Base-by-base conservation (phyloP, 2,113 vertebrate genomes). In the Heteronetta atricapilla region DNA sequence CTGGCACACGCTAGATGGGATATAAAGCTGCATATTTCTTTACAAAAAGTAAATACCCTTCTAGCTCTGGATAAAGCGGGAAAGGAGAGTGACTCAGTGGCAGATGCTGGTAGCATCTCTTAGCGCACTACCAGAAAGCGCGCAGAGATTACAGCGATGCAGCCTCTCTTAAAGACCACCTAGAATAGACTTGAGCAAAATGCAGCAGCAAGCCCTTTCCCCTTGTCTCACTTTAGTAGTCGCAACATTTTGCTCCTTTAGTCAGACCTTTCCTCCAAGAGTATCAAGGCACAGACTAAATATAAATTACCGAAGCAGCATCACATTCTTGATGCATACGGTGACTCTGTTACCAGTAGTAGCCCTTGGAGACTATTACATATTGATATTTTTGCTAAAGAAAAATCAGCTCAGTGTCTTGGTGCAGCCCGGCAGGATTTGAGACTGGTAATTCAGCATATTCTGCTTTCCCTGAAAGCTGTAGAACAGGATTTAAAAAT, bases 101-200 rank as follows among this genome's bases (percentile, higher is more conserved):
- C 95, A 94, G 83, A 89, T 92, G 62, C 91, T 82, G 67, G 62
- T 68, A 86, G 22, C 33, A 58, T 63, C 74, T 89, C 77, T 79
- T 75, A 92, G 60, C 0, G 2, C 34, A 16, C 62, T 89, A 64
- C 60, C 86, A 62, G 72, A 85, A 94, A 53, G 58, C 70, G 33
- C 44, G 73, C 25, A 8, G 40, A 90, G 58, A 72, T 10, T 89
- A 23, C 36, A 76, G 23, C 15, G 12, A 82, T 87, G 13, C 42
- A 76, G 52, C 8, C 13, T 89, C 25, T 56, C 62, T 74, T 72
- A 84, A 86, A 90, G 46, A 42, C 46, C 50, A 46, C 67, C 53
- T 76, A 59, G 74, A 73, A 84, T 1, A 93, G 48, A 69, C 52
- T 40, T 46, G 7, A 91, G 69, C 36, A 93, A 87, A 82, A 84